These are phyloP conservation scores for Mustela nigripes DNA, from an alignment of 2,113 vertebrate species.

Conservation along the genomic window DNA sequence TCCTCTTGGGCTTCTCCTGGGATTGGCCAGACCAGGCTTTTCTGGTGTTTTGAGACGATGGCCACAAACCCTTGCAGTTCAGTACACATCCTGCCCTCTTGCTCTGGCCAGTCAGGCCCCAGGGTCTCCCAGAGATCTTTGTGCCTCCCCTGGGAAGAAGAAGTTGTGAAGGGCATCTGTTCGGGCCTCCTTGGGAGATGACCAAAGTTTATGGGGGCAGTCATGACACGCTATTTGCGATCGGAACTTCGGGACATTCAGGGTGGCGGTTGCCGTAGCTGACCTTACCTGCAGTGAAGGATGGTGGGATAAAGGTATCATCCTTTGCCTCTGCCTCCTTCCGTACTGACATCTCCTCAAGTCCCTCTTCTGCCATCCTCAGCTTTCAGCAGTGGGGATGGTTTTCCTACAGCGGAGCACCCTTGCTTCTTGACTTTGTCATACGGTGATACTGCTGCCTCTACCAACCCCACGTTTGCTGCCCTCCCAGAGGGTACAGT, in stretches of 20 bases:
- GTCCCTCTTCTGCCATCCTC: not conserved
- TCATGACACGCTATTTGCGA: not conserved
- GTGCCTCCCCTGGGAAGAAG: not conserved
- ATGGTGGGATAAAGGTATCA: not conserved
- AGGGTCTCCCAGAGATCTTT: not conserved
- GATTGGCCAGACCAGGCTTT: not conserved
- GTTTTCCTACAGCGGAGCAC: not conserved
- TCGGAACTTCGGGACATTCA: not conserved
- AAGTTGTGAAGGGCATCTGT: not conserved
- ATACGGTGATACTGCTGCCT: fast-evolving
- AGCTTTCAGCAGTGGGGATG: not conserved
- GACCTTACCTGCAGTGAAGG: not conserved
- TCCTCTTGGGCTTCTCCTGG: not conserved
- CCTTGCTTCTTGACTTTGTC: not conserved
- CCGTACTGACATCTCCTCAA: not conserved
- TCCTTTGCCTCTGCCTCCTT: not conserved
- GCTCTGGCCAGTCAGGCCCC: not conserved
- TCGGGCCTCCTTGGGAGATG: not conserved
- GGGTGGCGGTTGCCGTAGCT: not conserved
- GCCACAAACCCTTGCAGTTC: not conserved
- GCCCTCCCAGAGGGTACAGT: not conserved
- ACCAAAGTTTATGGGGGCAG: not conserved
- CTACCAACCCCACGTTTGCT: not conserved
- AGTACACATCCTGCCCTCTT: not conserved
- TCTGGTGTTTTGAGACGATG: not conserved